These are phyloP conservation scores for Trachops cirrhosus DNA, from an alignment of 2,797 vertebrate species.

Conservation along the genomic window DNA sequence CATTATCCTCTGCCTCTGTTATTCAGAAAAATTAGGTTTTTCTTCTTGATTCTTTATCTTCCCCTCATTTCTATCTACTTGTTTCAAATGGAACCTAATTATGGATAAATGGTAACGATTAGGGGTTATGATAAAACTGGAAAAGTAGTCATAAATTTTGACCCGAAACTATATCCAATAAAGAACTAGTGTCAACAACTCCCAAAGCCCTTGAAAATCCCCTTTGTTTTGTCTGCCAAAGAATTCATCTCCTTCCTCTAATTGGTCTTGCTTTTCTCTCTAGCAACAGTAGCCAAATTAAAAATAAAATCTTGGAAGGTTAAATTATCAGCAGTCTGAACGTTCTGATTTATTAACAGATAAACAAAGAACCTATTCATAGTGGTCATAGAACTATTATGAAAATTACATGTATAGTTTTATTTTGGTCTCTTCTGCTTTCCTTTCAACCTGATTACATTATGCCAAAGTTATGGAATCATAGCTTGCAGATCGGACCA, in stretches of 20 bases:
- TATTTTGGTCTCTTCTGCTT: not conserved
- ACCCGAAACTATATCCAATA: not conserved
- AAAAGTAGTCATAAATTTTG: constrained; percentile 37
- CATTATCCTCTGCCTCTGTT: not conserved
- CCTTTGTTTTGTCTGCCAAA: constrained; percentile 45
- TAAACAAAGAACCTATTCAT: constrained; percentile 62
- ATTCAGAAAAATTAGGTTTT: constrained; percentile 20
- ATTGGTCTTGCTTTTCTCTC: constrained; percentile 41
- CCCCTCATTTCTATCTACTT: not conserved
- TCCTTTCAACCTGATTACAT: not conserved
- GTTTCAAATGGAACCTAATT: constrained; percentile 2
- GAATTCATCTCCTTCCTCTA: constrained; percentile 41
- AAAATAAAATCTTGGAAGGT: constrained; percentile 21
- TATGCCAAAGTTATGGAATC: not conserved
- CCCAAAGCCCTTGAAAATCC: constrained; percentile 7
- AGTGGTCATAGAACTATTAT: not conserved
- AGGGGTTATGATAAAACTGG: not conserved
- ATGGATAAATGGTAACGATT: not conserved
- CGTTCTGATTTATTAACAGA: constrained; percentile 56
- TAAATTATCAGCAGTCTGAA: constrained; percentile 51
- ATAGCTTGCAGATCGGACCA: not conserved
- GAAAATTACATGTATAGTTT: constrained; percentile 16
- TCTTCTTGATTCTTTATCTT: not conserved
- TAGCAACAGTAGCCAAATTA: constrained; percentile 25
- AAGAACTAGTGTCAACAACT: not conserved